Base-by-base conservation (phyloP, 2,888 invertebrate species). In the Lymantria dispar region DNA sequence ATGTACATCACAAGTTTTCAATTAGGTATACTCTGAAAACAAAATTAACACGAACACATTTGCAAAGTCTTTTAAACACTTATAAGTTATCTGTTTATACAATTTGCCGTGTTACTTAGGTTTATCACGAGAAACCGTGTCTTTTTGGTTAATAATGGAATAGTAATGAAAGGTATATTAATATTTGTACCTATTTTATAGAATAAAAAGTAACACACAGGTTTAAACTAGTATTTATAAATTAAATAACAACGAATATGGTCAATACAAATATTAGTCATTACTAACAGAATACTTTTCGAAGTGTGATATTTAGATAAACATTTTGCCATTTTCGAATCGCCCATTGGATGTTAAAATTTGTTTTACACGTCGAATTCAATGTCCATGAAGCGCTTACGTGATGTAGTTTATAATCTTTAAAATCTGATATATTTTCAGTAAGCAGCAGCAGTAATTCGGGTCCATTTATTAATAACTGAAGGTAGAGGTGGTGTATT, bases 251-350 rank as follows among this genome's bases (percentile, higher is more conserved):
- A 10, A 38, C 11, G 38, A 38, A 38, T n/a, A 12, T n/a, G 11
- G 11, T 14, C 40, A 40, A 40, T 33, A 40, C 8, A 40, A 14
- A 40, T 14, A 40, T 38, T 40, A 40, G 40, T 15, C 12, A 14
- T 40, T 14, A 14, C 40, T 40, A 7, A 14, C 40, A 40, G 11
- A 12, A 14, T 40, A 10, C 14, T 14, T 7, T 40, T 15, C 12
- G 40, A 40, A 40, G 40, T 40, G 40, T 40, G 40, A 40, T 40
- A 40, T 40, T 40, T 40, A 40, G 11, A 38, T 38, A 38, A 38
- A 1, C 38, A 38, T 12, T 12, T 38, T 38, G 8, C 1, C 38
- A 38, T n/a, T 38, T 7, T 7, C 11, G 9, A 9, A 3, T 37
- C 37, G 38, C 38, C 38, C n/a, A 38, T n/a, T n/a, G 12, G 38